Base-by-base conservation (phyloP, 2,888 invertebrate species). In the Amblyjoppa proteus region DNA sequence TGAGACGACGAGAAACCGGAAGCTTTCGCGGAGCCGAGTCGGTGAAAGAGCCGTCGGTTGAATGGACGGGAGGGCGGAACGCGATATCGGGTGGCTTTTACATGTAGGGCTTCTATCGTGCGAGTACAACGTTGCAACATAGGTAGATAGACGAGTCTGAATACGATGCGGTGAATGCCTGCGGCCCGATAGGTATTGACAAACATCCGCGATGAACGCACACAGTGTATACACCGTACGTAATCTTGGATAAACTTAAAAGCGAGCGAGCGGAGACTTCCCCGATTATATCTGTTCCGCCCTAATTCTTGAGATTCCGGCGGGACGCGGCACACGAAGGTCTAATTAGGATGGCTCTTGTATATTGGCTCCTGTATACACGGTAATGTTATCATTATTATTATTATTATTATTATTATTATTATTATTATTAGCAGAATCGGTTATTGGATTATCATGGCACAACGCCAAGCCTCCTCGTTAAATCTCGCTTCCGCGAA, bases 261-360 rank as follows among this genome's bases (percentile, higher is more conserved):
- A 77, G 71, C 71, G 25, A 71, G 56, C 56, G 28, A 61, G 31
- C 49, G 11, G 58, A 64, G 41, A 1, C 78, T 69, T 79, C 83
- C 66, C 49, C 66, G 85, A 87, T 86, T 83, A 88, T 82, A 76
- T 83, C 69, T 41, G 77, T 81, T 83, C 79, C 84, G 86, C 74
- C 81, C 86, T 83, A 84, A 86, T 88, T 88, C 87, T 87, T 87
- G 77, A 68, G 71, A 77, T 77, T 78, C 76, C 77, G 20, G 28
- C 64, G 34, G 45, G 45, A 16, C 16, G 31, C 64, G 64, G 80
- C 61, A 75, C 79, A 56, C 73, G 58, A 77, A 81, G 87, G 64
- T 80, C 77, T 85, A 86, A 87, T 87, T 82, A 86, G 66, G 58
- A 68, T 83, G 61, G 51, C 85, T 79, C 75, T 82, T 85, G 78